phyloP scores from a whole-genome alignment of 2,113 vertebrate genomes.

The Craseonycteris thonglongyai region DNA sequence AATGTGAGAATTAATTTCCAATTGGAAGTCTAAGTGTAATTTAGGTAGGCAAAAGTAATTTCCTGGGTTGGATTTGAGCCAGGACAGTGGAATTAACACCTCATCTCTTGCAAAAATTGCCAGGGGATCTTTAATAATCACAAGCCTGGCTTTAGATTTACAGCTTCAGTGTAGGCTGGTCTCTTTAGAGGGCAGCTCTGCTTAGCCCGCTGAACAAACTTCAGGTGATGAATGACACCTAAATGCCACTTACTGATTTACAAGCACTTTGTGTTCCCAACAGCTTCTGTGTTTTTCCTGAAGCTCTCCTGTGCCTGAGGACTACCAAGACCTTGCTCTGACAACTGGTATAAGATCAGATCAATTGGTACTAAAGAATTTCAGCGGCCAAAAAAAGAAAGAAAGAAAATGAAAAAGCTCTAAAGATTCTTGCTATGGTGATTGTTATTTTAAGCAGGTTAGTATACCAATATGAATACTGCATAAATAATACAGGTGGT shows the following conservation, averaged over 20 bases:
- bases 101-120: constrained; percentile 53
- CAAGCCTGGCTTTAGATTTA: constrained; percentile 22
- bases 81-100: constrained; percentile 53
- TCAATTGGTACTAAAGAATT: background rate
- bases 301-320: background rate
- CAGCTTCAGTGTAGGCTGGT: background rate
- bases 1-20: constrained; percentile 56
- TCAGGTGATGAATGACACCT: background rate
- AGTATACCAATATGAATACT: background rate
- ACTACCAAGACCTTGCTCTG: background rate
- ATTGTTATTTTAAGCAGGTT: background rate
- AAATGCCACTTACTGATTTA: background rate
- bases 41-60: constrained; percentile 67
- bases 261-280: background rate
- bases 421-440: background rate
- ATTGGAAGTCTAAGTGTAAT: constrained; percentile 42
- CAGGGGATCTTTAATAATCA: constrained; percentile 39
- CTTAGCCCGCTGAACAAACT: background rate
- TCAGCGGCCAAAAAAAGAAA: background rate
- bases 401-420: background rate
- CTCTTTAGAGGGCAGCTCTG: background rate
- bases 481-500: background rate
- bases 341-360: background rate
- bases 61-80: constrained; percentile 45
- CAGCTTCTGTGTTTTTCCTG: background rate